Evolutionary conservation across 2,113 vertebrate genomes (phyloP), one percentile per base, ranked within the genome.

Genomic region (Cottus gobio): DNA sequence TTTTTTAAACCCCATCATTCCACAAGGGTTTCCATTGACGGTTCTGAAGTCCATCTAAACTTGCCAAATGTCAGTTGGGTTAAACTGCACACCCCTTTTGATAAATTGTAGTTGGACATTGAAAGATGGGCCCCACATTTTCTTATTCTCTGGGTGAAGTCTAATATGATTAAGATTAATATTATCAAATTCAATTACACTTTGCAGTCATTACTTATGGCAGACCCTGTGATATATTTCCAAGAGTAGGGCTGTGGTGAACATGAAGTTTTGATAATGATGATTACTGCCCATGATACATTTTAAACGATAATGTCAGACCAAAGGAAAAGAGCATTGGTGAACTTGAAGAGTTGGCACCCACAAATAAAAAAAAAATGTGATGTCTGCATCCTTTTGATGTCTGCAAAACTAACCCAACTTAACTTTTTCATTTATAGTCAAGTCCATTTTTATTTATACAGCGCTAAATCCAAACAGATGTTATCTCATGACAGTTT

Each of bases 131-230:
- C 20, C 54, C 39, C 37, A 75, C 57, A 71, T 82, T 77, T 80
- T 16, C 22, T 70, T 37, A 52, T 60, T 79, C 72, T 75, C 42
- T 56, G 46, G 56, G 72, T 15, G 26, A 67, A 70, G 66, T 67
- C 63, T 77, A 84, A 85, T 69, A 44, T 77, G 65, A 75, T 75
- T n/a, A 85, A 87, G 83, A 88, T 85, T 72, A 87, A 83, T 85
- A 78, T 68, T 58, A 85, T 85, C 77, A 88, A 77, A 89, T 76
- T 79, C 71, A 87, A 79, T 86, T 58, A 84, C 60, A 75, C 50
- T 54, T 62, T 78, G 69, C 34, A 48, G 60, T 50, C 77, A 79
- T 79, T 61, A 75, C 73, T 76, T 56, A 58, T 75, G 71, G 44
- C 75, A 69, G 42, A 37, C 36, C 50, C 63, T 18, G n/a, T 76